Base-by-base conservation (phyloP, 2,113 vertebrate species). In the Lutjanus erythropterus region DNA sequence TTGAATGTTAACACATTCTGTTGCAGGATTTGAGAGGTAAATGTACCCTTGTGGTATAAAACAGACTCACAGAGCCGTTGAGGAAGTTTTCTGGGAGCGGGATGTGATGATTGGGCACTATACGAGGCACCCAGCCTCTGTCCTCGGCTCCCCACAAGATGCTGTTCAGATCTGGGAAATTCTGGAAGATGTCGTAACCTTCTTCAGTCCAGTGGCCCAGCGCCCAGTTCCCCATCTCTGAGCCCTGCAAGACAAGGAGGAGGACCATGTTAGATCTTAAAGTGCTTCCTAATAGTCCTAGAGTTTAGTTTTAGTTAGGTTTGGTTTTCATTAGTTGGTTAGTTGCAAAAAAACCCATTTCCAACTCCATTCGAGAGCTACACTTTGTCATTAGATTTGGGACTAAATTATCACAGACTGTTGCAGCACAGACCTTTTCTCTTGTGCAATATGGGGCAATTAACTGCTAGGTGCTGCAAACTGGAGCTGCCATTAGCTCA, bases 201-300 rank as follows among this genome's bases (percentile, higher is more conserved):
- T 99, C 97, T 90, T 97, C 97, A 0, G 96, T 98, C 98, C 98
- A 99, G 80, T 99, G 96, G 4, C 98, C 98, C 85, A 99, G 81
- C 0, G 96, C 97, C 98, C 98, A 99, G 91, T 97, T 98, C 25
- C 98, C 97, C 86, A 99, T 94, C 90, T 99, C 98, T 0, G 98
- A 99, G 46, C 98, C 98, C 98, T 99, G 2, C 6, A 58, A 49
- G 50, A 67, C 39, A 42, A 3, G 9, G 64, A 18, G 23, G 12
- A 41, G 14, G n/a, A 8, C 27, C 6, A n/a, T 0, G 9, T 50
- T 8, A 19, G 16, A 5, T 35, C n/a, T 53, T n/a, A n/a, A n/a
- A n/a, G n/a, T n/a, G n/a, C n/a, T n/a, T n/a, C n/a, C n/a, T n/a
- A n/a, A n/a, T n/a, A n/a, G n/a, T n/a, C n/a, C n/a, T n/a, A n/a